phyloP scores from a whole-genome alignment of 2,797 vertebrate genomes.

The Periophthalmus magnuspinnatus region DNA sequence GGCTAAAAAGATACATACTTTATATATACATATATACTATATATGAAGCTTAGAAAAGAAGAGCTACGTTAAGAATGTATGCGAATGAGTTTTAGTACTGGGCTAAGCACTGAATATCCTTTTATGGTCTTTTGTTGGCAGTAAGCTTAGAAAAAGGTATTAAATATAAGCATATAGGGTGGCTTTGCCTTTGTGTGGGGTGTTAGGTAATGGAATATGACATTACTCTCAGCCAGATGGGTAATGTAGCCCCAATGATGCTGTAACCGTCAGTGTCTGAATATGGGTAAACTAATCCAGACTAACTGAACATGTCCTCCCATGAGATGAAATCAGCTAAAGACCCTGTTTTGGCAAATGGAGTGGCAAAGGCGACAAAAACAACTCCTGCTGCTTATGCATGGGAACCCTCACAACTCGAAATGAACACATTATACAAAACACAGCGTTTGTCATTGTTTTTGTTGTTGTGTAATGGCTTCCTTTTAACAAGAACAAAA shows the following conservation, averaged over 20 bases:
- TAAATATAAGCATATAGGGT: neutral
- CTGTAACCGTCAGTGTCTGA: neutral
- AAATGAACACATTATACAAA: slow-evolving; percentile 15
- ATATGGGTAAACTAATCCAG: neutral
- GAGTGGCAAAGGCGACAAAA: slow-evolving; percentile 4
- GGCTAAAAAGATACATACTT: too few relatives aligned
- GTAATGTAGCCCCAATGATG: neutral
- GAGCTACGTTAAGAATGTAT: too few relatives aligned
- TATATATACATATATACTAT: too few relatives aligned
- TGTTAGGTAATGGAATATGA: neutral
- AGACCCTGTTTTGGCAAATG: neutral
- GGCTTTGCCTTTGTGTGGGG: neutral
- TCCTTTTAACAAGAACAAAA: slow-evolving; percentile 36
- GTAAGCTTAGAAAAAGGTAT: too few relatives aligned
- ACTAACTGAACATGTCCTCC: neutral
- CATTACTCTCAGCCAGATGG: neutral
- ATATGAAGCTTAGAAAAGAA: too few relatives aligned
- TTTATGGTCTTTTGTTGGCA: too few relatives aligned
- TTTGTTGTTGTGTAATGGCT: slow-evolving; percentile 29
- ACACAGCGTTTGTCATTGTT: slow-evolving; percentile 11
- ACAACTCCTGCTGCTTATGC: neutral
- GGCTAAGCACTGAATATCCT: too few relatives aligned
- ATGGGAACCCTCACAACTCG: neutral
- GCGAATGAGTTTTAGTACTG: too few relatives aligned
- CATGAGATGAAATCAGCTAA: neutral